These are phyloP conservation scores for Dryobotodes eremita DNA, from an alignment of 2,888 invertebrate genomes.

Conservation along the genomic window DNA sequence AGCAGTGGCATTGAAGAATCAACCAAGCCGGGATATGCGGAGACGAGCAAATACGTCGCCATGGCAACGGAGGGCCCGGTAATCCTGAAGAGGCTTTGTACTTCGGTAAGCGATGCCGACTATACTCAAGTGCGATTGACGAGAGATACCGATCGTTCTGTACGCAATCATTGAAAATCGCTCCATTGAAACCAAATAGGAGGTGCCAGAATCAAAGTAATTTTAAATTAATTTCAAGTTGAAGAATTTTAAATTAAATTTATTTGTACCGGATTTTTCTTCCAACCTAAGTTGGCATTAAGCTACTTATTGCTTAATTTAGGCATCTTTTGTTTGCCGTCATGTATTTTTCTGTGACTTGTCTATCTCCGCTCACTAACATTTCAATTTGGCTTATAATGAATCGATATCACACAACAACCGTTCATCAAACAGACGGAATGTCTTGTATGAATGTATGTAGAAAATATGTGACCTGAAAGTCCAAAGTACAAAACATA, in stretches of 20 bases:
- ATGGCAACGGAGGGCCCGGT: constrained; percentile 85
- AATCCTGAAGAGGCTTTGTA: constrained; percentile 89
- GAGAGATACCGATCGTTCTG: constrained; percentile 73
- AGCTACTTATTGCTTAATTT: background rate
- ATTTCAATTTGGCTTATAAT: background rate
- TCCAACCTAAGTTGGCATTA: too few species aligned
- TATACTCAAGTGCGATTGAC: constrained; percentile 80
- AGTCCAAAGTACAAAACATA: constrained; percentile 26
- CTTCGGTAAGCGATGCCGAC: constrained; percentile 81
- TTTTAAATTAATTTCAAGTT: constrained; percentile 40
- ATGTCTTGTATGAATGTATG: background rate
- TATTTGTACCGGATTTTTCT: constrained; percentile 1
- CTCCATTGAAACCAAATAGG: constrained; percentile 55
- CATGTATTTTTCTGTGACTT: background rate
- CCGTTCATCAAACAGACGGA: background rate
- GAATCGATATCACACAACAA: background rate
- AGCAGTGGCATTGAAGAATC: constrained; percentile 85
- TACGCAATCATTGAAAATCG: constrained; percentile 64
- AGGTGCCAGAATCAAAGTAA: constrained; percentile 51
- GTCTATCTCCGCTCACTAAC: background rate
- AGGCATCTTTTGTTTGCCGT: background rate
- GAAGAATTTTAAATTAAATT: constrained; percentile 32
- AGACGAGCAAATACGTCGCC: constrained; percentile 85
- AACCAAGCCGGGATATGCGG: constrained; percentile 84
- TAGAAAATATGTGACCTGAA: background rate